phyloP scores from a whole-genome alignment of 2,888 invertebrate genomes.

The Ophonus ardosiacus region DNA sequence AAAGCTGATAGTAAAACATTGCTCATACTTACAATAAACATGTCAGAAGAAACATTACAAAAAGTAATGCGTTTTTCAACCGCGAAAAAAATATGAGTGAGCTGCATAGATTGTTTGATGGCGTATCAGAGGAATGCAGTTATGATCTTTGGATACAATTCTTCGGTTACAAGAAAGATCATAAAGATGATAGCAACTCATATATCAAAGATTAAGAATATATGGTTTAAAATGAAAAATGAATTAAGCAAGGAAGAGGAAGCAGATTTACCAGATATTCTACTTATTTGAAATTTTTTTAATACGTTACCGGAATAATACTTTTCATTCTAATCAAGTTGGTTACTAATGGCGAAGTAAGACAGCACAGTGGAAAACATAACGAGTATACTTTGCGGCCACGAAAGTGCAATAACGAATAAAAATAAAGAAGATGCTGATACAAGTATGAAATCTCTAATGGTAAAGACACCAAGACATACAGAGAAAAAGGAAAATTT shows the following conservation, averaged over 20 bases:
- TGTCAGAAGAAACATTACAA: too few species aligned
- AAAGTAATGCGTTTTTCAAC: too few species aligned
- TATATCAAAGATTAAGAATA: constrained; percentile 58
- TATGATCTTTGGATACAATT: constrained; percentile 63
- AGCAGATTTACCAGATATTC: constrained; percentile 45
- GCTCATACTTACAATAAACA: too few species aligned
- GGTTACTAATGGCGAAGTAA: constrained; percentile 55
- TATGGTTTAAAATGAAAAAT: constrained; percentile 23
- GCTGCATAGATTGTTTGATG: too few species aligned
- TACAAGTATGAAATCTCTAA: constrained; percentile 10
- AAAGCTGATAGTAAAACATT: too few species aligned
- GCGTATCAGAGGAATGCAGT: too few species aligned
- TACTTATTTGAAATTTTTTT: constrained; percentile 63
- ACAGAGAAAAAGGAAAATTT: neutral
- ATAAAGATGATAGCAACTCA: constrained; percentile 63
- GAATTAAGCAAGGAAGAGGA: constrained; percentile 14
- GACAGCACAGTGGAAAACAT: constrained; percentile 55
- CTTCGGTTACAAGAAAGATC: constrained; percentile 59
- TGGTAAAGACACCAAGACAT: too few species aligned
- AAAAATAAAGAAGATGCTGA: constrained; percentile 1
- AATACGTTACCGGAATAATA: constrained; percentile 61
- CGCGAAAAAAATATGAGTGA: too few species aligned
- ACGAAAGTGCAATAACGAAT: constrained; percentile 54
- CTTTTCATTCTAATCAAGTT: constrained; percentile 62
- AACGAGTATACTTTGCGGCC: constrained; percentile 62